phyloP scores from a whole-genome alignment of 2,797 vertebrate species.

The Fratercula arctica region DNA sequence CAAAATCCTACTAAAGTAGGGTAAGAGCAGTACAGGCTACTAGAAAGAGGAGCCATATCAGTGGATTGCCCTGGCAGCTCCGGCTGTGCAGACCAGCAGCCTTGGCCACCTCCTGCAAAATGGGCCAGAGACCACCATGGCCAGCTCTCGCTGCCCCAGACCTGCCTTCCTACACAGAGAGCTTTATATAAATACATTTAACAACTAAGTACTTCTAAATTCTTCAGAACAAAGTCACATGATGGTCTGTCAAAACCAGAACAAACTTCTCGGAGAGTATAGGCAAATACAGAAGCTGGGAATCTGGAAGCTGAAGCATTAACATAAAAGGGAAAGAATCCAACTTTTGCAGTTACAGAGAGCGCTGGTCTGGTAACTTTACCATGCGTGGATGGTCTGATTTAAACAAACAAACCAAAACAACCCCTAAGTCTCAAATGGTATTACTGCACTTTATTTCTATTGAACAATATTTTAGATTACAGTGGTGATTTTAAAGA shows the following conservation, averaged over 20 bases:
- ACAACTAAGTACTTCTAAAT: not conserved
- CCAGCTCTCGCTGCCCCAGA: fast-evolving
- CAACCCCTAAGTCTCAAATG: not conserved
- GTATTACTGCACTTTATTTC: not conserved
- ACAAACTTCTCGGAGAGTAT: not conserved
- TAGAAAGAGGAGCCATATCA: not conserved
- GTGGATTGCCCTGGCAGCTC: not conserved
- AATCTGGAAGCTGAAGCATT: not conserved
- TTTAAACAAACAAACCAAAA: not conserved
- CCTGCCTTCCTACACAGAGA: not conserved
- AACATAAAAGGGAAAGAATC: not conserved
- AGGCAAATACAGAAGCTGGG: not conserved
- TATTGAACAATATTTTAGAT: not conserved
- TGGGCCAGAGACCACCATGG: not conserved
- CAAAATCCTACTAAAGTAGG: not conserved
- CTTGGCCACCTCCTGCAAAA: not conserved
- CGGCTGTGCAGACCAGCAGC: not conserved
- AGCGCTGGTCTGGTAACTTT: not conserved
- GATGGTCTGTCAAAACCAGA: not conserved
- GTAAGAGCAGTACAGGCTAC: not conserved
- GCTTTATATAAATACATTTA: not conserved
- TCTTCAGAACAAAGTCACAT: not conserved
- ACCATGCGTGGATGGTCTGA: not conserved
- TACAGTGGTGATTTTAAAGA: not conserved
- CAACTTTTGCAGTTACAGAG: not conserved